These are phyloP conservation scores for Chaetops frenatus DNA, from an alignment of 2,113 vertebrate species.

Conservation along the genomic window DNA sequence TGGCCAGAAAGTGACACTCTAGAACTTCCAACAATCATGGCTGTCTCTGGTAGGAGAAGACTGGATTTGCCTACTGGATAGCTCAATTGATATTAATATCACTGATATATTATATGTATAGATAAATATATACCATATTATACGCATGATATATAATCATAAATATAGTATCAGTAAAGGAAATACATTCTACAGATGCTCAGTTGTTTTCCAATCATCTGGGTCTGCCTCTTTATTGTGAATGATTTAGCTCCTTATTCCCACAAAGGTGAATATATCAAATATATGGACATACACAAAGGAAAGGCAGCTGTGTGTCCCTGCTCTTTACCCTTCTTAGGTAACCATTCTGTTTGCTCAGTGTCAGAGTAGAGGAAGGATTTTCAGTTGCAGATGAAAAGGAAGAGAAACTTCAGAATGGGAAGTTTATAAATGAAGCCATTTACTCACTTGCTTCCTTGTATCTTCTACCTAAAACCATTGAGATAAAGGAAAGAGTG, in stretches of 20 bases:
- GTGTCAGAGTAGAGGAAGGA: background rate
- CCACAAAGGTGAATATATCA: background rate
- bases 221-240: background rate
- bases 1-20: background rate
- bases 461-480: background rate
- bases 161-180: background rate
- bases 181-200: background rate
- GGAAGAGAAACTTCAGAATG: background rate
- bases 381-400: background rate
- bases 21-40: background rate
- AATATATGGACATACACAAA: background rate
- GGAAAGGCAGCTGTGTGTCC: background rate
- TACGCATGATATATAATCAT: fast-evolving
- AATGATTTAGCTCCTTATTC: background rate
- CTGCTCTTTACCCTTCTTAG: background rate
- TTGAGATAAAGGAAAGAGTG: background rate
- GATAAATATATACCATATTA: background rate
- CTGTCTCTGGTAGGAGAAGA: background rate
- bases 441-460: background rate
- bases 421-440: background rate
- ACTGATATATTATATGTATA: background rate
- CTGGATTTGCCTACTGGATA: background rate
- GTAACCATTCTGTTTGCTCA: background rate
- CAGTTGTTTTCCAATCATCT: background rate
- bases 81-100: background rate